Base-by-base conservation (phyloP, 2,113 vertebrate genomes). In the Mustela lutreola region DNA sequence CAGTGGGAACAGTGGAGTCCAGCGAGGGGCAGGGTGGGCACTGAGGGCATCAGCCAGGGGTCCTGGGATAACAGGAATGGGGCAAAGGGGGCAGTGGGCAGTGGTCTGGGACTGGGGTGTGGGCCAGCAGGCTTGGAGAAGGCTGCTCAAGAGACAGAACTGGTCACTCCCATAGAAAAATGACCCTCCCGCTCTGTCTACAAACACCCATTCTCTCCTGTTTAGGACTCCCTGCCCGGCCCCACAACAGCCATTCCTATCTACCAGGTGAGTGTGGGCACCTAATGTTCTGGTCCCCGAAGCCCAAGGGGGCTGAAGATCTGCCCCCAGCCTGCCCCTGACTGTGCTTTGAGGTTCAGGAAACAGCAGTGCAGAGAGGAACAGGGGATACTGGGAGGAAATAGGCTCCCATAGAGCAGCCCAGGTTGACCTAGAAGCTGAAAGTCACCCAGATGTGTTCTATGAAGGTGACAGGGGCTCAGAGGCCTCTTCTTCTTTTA, bases 201-300 rank as follows among this genome's bases (percentile, higher is more conserved):
- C 21, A 85, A 24, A 62, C 2, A 3, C 87, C 48, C 2, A 5
- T 24, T 70, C 19, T 94, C 73, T 21, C 50, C 9, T 19, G 0
- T 22, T 26, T 31, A 95, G 86, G 62, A 2, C 21, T 11, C 71
- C 4, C 1, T 1, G n/a, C 26, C 60, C 0, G 3, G 4, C 42
- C 2, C 31, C 28, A 56, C 0, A 16, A 1, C 53, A 70, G 33
- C 28, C 1, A 1, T 10, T n/a, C 63, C 85, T 26, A 82, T 73
- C 50, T 96, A 90, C 3, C 10, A 94, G 91, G 94, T 92, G 45
- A 96, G 79, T 92, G 62, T 91, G 82, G 42, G 42, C 42, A 45
- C 42, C 42, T 45, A 36, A 71, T 5, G 4, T 33, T 67, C 63
- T 85, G n/a, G 33, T 26, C 11, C 21, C 19, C 1, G 4, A 67